These are phyloP conservation scores for Choreutis nemorana DNA, from an alignment of 2,888 invertebrate species.

Conservation along the genomic window DNA sequence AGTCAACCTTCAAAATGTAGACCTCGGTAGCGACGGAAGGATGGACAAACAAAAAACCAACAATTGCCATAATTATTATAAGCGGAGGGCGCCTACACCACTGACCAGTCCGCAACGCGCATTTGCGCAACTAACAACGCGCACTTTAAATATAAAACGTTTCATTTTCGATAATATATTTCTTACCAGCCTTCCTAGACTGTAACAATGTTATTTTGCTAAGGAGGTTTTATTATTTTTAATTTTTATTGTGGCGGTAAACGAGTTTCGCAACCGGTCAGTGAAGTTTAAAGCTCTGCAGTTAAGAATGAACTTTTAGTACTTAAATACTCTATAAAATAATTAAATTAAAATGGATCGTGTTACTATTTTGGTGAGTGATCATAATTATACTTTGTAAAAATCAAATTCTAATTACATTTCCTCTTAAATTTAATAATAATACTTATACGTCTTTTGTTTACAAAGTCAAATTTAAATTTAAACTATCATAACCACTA, in stretches of 20 bases:
- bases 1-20: slow-evolving; percentile 29
- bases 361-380: slow-evolving; percentile 25
- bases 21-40: slow-evolving; percentile 23
- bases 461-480: slow-evolving; percentile 3
- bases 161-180: not conserved
- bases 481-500: slow-evolving; percentile 1
- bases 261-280: slow-evolving; percentile 26
- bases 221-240: too few species aligned
- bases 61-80: slow-evolving; percentile 57
- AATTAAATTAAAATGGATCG: slow-evolving; percentile 19
- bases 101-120: slow-evolving; percentile 37
- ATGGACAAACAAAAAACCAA: slow-evolving; percentile 45
- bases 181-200: too few species aligned
- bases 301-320: slow-evolving; percentile 29
- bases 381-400: too few species aligned
- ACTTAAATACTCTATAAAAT: slow-evolving; percentile 5
- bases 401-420: too few species aligned
- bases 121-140: slow-evolving; percentile 23
- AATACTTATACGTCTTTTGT: slow-evolving; percentile 3
- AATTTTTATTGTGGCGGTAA: slow-evolving; percentile 13
- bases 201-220: too few species aligned
- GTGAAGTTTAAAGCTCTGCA: slow-evolving; percentile 25
- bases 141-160: slow-evolving; percentile 7
- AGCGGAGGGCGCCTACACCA: slow-evolving; percentile 36
- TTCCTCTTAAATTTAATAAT: slow-evolving; percentile 6